Percentiles rank a stretch among this genome's conserved stretches.
phyloP scores from a whole-genome alignment of 1,140 invertebrate species.

The Drosophila carrolli region DNA sequence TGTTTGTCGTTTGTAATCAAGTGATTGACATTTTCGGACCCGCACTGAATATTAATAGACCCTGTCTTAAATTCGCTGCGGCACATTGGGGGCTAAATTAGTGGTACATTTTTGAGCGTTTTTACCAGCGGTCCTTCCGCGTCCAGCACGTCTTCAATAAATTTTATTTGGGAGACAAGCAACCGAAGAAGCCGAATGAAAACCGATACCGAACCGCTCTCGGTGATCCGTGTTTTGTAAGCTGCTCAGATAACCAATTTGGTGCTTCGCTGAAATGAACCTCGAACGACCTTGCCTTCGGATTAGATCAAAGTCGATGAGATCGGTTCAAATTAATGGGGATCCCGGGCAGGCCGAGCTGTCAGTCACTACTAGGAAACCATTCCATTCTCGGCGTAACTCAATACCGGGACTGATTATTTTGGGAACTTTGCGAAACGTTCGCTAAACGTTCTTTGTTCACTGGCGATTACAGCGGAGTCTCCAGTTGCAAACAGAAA shows the following conservation, averaged over 20 bases:
- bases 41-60: constrained; percentile 60
- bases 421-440: constrained; percentile 28
- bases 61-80: constrained; percentile 11
- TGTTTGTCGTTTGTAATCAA: constrained; percentile 54
- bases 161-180: constrained; percentile 4
- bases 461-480: constrained; percentile 3
- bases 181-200: constrained; percentile 1
- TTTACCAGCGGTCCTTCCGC: constrained; percentile 24
- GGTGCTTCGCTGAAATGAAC: constrained; percentile 50
- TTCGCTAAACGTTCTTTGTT: constrained; percentile 41
- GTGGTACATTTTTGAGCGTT: constrained; percentile 24
- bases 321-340: constrained; percentile 34
- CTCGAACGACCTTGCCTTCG: constrained; percentile 61
- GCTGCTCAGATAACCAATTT: constrained; percentile 52
- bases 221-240: constrained; percentile 37
- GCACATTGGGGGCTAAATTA: constrained; percentile 21
- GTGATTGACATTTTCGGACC: constrained; percentile 62
- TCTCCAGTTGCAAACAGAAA: constrained; percentile 28
- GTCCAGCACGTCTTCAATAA: constrained; percentile 37
- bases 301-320: constrained; percentile 64
- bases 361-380: constrained; percentile 49
- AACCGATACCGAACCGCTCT: constrained; percentile 20
- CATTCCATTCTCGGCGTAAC: constrained; percentile 35
- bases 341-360: constrained; percentile 27
- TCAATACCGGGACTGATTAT: constrained; percentile 34